Conservation (phyloP, 2,797 vertebrate species). For the Xerus rutilus region DNA sequence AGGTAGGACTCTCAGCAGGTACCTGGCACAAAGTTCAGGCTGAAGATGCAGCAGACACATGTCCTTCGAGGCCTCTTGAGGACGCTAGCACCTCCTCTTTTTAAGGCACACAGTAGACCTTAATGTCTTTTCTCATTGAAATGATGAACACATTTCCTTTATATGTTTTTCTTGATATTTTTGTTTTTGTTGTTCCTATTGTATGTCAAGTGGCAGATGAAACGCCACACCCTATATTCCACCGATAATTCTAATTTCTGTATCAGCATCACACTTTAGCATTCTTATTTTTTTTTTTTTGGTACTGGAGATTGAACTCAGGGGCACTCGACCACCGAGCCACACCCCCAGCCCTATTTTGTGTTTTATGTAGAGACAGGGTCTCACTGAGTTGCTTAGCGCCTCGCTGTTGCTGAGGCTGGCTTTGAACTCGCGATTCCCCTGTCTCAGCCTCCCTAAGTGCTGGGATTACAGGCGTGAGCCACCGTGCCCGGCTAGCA, state of each 20-base stretch:
- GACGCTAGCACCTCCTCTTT: background rate
- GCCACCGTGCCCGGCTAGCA: too few relatives aligned
- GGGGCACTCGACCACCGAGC: too few relatives aligned
- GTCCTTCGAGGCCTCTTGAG: background rate
- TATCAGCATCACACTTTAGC: background rate
- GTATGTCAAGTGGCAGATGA: background rate
- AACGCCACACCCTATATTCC: background rate
- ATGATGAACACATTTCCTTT: background rate
- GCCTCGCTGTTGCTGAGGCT: too few relatives aligned
- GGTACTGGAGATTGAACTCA: too few relatives aligned
- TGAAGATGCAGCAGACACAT: background rate
- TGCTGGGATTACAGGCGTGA: too few relatives aligned
- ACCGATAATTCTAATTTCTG: background rate
- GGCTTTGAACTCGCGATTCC: too few relatives aligned
- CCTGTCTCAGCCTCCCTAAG: too few relatives aligned
- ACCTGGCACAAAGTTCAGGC: background rate
- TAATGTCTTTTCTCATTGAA: background rate
- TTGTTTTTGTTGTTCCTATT: background rate
- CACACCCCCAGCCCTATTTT: too few relatives aligned
- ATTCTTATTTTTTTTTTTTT: background rate
- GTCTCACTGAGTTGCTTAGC: too few relatives aligned
- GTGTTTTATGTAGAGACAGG: too few relatives aligned
- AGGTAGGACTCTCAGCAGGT: background rate
- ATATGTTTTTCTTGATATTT: background rate
- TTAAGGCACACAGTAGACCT: background rate